phyloP scores from a whole-genome alignment of 2,888 invertebrate genomes.

The Ethmia dodecea region DNA sequence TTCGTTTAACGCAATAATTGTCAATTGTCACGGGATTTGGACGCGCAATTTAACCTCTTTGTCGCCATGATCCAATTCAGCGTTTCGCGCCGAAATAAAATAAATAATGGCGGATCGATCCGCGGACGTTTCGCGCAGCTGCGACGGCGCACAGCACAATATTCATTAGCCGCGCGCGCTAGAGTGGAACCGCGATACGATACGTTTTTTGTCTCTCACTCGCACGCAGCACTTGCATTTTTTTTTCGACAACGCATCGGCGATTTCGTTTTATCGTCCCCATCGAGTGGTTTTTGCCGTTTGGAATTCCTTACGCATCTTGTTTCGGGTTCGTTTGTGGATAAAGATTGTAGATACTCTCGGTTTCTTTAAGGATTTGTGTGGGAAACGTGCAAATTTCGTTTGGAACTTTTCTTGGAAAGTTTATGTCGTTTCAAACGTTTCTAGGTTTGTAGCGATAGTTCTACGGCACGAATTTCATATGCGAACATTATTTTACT shows the following conservation, averaged over 20 bases:
- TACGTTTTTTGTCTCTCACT: slow-evolving; percentile 71
- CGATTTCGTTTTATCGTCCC: slow-evolving; percentile 73
- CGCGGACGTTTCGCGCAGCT: slow-evolving; percentile 52
- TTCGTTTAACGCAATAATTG: slow-evolving; percentile 54
- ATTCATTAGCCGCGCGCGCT: slow-evolving; percentile 68
- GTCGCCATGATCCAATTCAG: slow-evolving; percentile 70
- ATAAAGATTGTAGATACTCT: slow-evolving; percentile 27
- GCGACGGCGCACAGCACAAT: slow-evolving; percentile 56
- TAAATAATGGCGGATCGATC: slow-evolving; percentile 69
- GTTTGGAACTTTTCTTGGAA: background rate
- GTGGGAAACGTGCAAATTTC: slow-evolving; percentile 19
- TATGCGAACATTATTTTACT: no score
- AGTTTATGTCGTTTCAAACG: background rate
- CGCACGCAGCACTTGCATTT: slow-evolving; percentile 69
- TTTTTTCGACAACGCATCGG: slow-evolving; percentile 71
- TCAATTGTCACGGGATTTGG: slow-evolving; percentile 70
- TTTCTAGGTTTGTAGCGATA: no score
- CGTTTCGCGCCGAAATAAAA: slow-evolving; percentile 72
- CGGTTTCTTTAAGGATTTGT: slow-evolving; percentile 21
- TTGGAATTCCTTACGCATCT: slow-evolving; percentile 68
- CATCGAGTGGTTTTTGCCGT: slow-evolving; percentile 70
- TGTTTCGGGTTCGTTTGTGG: slow-evolving; percentile 53
- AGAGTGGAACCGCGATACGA: slow-evolving; percentile 73
- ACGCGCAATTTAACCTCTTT: slow-evolving; percentile 75
- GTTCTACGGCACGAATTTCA: no score